Conservation (phyloP, 2,113 vertebrate genomes). For the Pelmatolapia mariae region DNA sequence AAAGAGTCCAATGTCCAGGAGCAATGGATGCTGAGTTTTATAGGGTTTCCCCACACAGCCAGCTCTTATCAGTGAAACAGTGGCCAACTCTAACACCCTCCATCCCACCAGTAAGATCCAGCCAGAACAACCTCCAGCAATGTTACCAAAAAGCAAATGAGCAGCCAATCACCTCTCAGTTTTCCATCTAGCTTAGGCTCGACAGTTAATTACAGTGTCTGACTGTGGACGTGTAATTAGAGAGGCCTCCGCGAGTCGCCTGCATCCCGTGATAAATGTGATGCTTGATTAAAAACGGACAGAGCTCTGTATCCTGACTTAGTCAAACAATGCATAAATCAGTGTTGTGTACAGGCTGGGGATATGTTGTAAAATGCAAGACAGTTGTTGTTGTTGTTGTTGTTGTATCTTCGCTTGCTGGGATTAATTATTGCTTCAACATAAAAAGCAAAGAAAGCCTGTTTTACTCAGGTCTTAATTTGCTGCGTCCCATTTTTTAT, state of each 20-base stretch:
- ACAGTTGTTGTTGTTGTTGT: slow-evolving; percentile 5
- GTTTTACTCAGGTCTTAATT: neutral
- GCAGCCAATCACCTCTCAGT: slow-evolving; percentile 42
- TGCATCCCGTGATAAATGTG: slow-evolving; percentile 49
- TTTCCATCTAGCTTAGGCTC: neutral
- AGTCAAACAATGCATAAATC: slow-evolving; percentile 24
- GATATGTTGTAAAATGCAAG: slow-evolving; percentile 8
- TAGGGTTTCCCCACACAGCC: neutral
- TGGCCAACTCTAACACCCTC: slow-evolving; percentile 22
- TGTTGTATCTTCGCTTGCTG: neutral
- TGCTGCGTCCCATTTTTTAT: neutral
- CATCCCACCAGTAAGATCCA: neutral
- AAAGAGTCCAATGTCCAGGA: slow-evolving; percentile 17
- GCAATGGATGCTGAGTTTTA: slow-evolving; percentile 12
- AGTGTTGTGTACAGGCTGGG: neutral
- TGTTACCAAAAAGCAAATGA: slow-evolving; percentile 15
- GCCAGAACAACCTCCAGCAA: slow-evolving; percentile 16
- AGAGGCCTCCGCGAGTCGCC: slow-evolving; percentile 12
- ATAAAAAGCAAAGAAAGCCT: neutral
- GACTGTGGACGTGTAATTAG: slow-evolving; percentile 48
- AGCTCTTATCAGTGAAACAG: slow-evolving; percentile 32
- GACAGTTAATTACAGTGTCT: slow-evolving; percentile 49
- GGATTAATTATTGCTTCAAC: neutral
- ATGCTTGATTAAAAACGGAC: slow-evolving; percentile 50
- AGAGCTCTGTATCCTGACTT: neutral